Conservation (phyloP, 2,113 vertebrate species). For the Carassius carassius region DNA sequence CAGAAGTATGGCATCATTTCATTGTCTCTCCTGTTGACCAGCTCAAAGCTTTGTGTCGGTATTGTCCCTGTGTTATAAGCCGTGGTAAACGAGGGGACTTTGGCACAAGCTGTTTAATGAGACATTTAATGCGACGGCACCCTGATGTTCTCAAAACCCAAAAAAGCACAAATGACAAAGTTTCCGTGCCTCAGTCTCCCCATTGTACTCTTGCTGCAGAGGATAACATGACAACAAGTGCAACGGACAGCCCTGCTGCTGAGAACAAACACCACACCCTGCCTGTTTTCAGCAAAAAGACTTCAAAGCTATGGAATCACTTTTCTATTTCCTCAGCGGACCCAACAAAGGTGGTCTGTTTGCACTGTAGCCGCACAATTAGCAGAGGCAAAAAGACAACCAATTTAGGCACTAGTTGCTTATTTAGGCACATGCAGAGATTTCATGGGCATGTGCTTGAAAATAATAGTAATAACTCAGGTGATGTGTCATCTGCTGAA, state of each 20-base stretch:
- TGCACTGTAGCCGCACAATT: constrained; percentile 97
- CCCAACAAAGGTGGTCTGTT: constrained; percentile 94
- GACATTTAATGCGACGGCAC: constrained; percentile 89
- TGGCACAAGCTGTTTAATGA: constrained; percentile 94
- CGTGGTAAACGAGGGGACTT: constrained; percentile 91
- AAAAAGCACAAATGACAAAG: constrained; percentile 77
- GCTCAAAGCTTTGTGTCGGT: constrained; percentile 90
- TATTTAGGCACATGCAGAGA: constrained; percentile 91
- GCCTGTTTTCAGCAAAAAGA: constrained; percentile 92
- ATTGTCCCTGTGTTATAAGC: constrained; percentile 91
- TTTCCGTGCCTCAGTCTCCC: constrained; percentile 73
- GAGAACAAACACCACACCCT: constrained; percentile 77
- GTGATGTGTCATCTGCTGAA: constrained; percentile 77
- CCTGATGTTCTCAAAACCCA: constrained; percentile 86
- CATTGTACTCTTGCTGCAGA: constrained; percentile 77
- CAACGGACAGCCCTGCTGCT: constrained; percentile 70
- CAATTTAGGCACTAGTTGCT: constrained; percentile 94
- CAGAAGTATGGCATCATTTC: constrained; percentile 97
- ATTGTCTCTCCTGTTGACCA: constrained; percentile 85
- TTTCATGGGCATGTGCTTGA: constrained; percentile 90
- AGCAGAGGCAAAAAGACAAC: constrained; percentile 97
- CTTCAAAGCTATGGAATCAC: constrained; percentile 98
- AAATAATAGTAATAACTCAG: constrained; percentile 80
- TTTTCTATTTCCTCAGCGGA: constrained; percentile 91
- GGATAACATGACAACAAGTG: constrained; percentile 78